Evolutionary conservation across 1,140 invertebrate species (phyloP), one percentile per base, ranked within the genome.

Genomic region (Homalodisca vitripennis): DNA sequence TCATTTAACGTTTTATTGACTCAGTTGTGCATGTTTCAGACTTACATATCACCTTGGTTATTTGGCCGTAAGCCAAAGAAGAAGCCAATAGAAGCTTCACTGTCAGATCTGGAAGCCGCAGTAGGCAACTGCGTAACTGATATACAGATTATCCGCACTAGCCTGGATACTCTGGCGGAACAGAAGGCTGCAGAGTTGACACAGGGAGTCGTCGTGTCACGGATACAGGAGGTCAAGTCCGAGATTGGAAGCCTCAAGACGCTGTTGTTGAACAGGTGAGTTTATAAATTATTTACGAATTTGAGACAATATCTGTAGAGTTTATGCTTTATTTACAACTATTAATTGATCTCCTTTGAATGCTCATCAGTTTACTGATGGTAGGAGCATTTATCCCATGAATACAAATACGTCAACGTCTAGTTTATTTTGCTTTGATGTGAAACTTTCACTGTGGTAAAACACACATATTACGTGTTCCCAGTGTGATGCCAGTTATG

Each of bases 141-240:
- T n/a, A 14, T 51, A 22, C 48, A 22, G 17, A 51, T 22, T 3
- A 14, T 51, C 17, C 48, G 48, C 48, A 51, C 14, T 20, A n/a
- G 48, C 3, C 14, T 51, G 6, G 48, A 51, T 22, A n/a, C 48
- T 12, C 48, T 51, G 48, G n/a, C 48, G 17, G 48, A 14, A 22
- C 14, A 51, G 14, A 51, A n/a, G 22, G 48, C n/a, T 6, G 48
- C n/a, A 3, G 48, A 51, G 48, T 3, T 51, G 48, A n/a, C n/a
- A n/a, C n/a, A n/a, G n/a, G n/a, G n/a, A n/a, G 48, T 20, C 3
- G 6, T 51, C 48, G 22, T 20, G 14, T 10, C 48, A 3, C 48
- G 48, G 3, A 14, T 51, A n/a, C 48, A 51, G n/a, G 48, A 51
- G 48, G 22, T 51, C 48, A 51, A 51, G n/a, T 51, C 48, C 48